Percentiles rank a stretch among this genome's conserved stretches.
phyloP scores from a whole-genome alignment of 2,797 vertebrate genomes.

The Odontamblyopus rebecca region DNA sequence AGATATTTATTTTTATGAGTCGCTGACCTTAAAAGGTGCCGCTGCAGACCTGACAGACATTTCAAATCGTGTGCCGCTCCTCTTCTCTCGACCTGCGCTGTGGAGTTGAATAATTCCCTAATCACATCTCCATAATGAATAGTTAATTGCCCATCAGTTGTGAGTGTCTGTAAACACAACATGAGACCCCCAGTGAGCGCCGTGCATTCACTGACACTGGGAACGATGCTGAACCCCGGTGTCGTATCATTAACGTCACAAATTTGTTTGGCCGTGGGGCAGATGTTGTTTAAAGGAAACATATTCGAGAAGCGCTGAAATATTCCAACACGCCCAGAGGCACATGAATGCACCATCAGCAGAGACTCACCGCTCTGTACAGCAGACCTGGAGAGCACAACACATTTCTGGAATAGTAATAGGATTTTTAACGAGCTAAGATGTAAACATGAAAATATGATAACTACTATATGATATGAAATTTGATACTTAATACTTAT shows the following conservation, averaged over 20 bases:
- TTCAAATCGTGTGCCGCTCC: constrained; percentile 42
- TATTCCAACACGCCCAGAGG: constrained; percentile 62
- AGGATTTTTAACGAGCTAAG: neutral
- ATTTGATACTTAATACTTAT: neutral
- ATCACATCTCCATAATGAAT: constrained; percentile 68
- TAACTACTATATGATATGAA: too few species aligned
- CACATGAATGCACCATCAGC: constrained; percentile 26
- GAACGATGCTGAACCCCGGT: constrained; percentile 33
- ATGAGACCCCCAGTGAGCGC: constrained; percentile 39
- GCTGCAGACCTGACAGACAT: constrained; percentile 35
- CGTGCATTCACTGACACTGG: constrained; percentile 39
- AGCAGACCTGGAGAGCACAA: constrained; percentile 36
- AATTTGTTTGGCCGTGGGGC: constrained; percentile 47
- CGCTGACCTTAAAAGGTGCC: neutral
- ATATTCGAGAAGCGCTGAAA: constrained; percentile 50
- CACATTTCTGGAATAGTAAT: constrained; percentile 16
- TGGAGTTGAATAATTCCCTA: constrained; percentile 63
- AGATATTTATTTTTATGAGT: neutral
- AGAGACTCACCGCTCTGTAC: constrained; percentile 19
- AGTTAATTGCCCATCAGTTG: constrained; percentile 64
- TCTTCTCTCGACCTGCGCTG: constrained; percentile 52
- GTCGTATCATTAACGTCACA: constrained; percentile 50
- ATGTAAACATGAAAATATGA: neutral
- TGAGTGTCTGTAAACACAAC: constrained; percentile 53
- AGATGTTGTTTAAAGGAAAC: constrained; percentile 55